phyloP scores from a whole-genome alignment of 1,140 invertebrate genomes.

The Delia radicum region DNA sequence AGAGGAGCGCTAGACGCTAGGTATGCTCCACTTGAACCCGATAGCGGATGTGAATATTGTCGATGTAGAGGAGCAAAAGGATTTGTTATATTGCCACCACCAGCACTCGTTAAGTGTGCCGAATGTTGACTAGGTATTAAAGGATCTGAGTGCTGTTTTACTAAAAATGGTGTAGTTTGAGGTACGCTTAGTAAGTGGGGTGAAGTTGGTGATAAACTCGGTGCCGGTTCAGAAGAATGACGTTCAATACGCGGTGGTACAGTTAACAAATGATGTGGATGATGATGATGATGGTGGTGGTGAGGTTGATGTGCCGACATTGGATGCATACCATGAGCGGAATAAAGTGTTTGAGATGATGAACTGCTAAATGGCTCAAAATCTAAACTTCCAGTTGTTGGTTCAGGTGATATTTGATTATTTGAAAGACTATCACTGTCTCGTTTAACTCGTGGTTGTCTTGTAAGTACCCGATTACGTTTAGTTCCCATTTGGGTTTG shows the following conservation, averaged over 20 bases:
- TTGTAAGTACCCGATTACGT: conserved; percentile 63
- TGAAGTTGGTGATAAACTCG: conserved; percentile 53
- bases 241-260: conserved; percentile 61
- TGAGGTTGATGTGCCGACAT: conserved; percentile 32
- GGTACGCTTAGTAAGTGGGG: conserved; percentile 64
- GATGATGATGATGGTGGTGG: conserved; percentile 29
- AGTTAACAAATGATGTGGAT: conserved; percentile 52
- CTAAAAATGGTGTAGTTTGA: conserved; percentile 57
- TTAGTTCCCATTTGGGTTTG: conserved; percentile 58
- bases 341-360: conserved; percentile 16
- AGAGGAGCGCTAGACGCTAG: conserved; percentile 33
- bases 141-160: conserved; percentile 69
- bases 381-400: conserved; percentile 46
- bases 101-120: conserved; percentile 52
- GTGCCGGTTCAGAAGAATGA: conserved; percentile 62
- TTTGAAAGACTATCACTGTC: conserved; percentile 59
- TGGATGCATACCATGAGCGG: conserved; percentile 35
- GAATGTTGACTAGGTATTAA: conserved; percentile 61
- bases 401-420: conserved; percentile 59
- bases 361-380: conserved; percentile 55
- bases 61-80: conserved; percentile 57
- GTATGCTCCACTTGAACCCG: conserved; percentile 36
- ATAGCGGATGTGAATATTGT: conserved; percentile 58
- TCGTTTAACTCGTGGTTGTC: conserved; percentile 68
- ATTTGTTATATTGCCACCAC: conserved; percentile 36